A percentile compares a stretch with the other conserved stretches of the same genome.
phyloP scores from a whole-genome alignment of 2,888 invertebrate genomes.

The Netelia virgata region DNA sequence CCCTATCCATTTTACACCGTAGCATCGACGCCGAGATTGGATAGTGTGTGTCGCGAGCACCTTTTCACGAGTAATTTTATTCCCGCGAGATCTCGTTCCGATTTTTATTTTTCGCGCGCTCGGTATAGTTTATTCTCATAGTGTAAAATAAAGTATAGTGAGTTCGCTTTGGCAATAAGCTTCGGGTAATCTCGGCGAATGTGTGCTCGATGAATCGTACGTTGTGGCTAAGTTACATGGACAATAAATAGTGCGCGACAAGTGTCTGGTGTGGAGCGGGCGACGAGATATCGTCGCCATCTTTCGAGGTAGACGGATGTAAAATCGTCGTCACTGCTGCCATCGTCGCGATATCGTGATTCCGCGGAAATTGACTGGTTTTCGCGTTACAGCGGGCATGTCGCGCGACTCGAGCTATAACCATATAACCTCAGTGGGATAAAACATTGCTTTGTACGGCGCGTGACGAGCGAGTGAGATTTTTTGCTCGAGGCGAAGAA shows the following conservation, averaged over 20 bases:
- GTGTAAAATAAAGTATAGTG: too few relatives aligned
- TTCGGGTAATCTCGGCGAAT: too few relatives aligned
- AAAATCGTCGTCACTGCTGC: slow-evolving; percentile 47
- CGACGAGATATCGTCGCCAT: slow-evolving; percentile 66
- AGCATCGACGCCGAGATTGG: slow-evolving; percentile 49
- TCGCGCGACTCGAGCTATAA: background rate
- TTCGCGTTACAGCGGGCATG: background rate
- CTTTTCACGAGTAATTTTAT: background rate
- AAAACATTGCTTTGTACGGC: slow-evolving; percentile 1
- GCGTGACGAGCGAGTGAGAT: slow-evolving; percentile 3
- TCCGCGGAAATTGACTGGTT: background rate
- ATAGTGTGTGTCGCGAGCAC: slow-evolving; percentile 56
- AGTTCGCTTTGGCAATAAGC: too few relatives aligned
- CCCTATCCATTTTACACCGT: slow-evolving; percentile 9
- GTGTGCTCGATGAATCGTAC: background rate
- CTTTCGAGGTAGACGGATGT: slow-evolving; percentile 62
- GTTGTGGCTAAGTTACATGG: background rate
- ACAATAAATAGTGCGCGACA: slow-evolving; percentile 11
- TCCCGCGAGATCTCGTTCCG: background rate
- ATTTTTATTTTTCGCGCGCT: background rate
- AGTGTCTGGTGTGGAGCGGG: slow-evolving; percentile 40
- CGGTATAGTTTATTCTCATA: too few relatives aligned
- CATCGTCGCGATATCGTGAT: slow-evolving; percentile 15
- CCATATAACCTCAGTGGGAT: background rate
- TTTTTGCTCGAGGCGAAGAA: background rate